These are phyloP conservation scores for Dryocosmus kuriphilus DNA, from an alignment of 2,888 invertebrate species.

Conservation along the genomic window DNA sequence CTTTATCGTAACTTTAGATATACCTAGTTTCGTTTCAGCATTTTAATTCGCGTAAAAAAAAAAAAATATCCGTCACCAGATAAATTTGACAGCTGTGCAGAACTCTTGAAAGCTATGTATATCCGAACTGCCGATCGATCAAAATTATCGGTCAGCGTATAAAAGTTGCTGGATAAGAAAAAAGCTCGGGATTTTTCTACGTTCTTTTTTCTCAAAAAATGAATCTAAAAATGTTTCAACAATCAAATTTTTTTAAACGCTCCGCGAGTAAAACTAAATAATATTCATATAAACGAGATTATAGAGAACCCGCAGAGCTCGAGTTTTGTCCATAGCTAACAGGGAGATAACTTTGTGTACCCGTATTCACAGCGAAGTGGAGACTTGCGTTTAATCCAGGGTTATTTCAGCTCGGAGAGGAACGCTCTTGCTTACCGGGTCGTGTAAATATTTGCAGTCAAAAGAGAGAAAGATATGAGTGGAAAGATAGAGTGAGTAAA, in stretches of 20 bases:
- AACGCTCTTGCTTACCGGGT: constrained; percentile 36
- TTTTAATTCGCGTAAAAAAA: too few species aligned
- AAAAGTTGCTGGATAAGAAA: too few species aligned
- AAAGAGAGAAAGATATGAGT: constrained; percentile 39
- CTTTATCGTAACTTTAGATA: too few species aligned
- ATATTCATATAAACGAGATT: constrained; percentile 11
- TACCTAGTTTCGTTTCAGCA: too few species aligned
- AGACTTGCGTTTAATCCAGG: constrained; percentile 48
- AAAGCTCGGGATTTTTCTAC: too few species aligned
- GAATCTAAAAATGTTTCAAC: neutral
- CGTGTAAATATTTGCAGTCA: constrained; percentile 50
- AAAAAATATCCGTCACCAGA: too few species aligned
- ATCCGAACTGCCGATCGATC: too few species aligned
- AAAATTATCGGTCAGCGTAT: too few species aligned
- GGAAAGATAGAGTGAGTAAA: constrained; percentile 34
- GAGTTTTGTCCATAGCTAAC: constrained; percentile 29
- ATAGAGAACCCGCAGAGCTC: neutral
- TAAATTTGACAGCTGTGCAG: too few species aligned
- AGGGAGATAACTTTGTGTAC: constrained; percentile 65
- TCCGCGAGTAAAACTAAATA: neutral
- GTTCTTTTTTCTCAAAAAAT: neutral
- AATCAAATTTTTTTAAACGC: neutral
- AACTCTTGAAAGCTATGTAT: too few species aligned
- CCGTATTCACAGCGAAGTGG: constrained; percentile 45
- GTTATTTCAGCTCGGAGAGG: constrained; percentile 45